Conservation (phyloP, 2,888 invertebrate species). For the Rhagium mordax region DNA sequence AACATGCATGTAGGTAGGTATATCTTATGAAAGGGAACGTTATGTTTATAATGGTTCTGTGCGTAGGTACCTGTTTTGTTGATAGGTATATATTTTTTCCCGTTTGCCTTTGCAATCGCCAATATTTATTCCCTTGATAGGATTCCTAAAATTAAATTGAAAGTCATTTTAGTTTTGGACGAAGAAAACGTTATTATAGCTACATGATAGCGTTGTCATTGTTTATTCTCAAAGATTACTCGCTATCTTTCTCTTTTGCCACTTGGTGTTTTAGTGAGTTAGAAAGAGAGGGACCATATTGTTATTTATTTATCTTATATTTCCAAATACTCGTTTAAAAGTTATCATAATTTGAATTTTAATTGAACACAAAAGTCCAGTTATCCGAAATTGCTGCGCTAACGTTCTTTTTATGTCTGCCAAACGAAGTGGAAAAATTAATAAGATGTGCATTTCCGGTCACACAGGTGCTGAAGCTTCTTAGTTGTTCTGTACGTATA, state of each 20-base stretch:
- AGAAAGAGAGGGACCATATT: neutral
- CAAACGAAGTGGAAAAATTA: constrained; percentile 35
- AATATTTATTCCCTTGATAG: no score
- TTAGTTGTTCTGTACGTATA: constrained; percentile 5
- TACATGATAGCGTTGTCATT: neutral
- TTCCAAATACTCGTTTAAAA: neutral
- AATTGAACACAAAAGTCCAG: neutral
- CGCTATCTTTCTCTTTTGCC: neutral
- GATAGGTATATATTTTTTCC: neutral
- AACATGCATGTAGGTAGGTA: neutral
- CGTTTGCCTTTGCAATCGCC: neutral
- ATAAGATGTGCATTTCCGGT: constrained; percentile 47
- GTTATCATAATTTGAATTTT: constrained; percentile 2
- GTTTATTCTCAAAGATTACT: constrained; percentile 1
- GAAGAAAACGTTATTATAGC: no score
- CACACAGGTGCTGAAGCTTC: constrained; percentile 45
- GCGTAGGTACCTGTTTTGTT: neutral
- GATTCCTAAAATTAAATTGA: no score
- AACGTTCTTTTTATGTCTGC: neutral
- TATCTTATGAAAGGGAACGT: neutral
- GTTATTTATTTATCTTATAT: constrained; percentile 1
- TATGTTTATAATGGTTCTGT: neutral
- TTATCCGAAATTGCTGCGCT: constrained; percentile 14
- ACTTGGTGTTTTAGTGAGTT: neutral
- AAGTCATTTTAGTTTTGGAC: neutral